Evolutionary conservation across 30 jellyfish, hydroid and myxozoan genomes (phyloP).

Genomic region (Cassiopea xamachana): DNA sequence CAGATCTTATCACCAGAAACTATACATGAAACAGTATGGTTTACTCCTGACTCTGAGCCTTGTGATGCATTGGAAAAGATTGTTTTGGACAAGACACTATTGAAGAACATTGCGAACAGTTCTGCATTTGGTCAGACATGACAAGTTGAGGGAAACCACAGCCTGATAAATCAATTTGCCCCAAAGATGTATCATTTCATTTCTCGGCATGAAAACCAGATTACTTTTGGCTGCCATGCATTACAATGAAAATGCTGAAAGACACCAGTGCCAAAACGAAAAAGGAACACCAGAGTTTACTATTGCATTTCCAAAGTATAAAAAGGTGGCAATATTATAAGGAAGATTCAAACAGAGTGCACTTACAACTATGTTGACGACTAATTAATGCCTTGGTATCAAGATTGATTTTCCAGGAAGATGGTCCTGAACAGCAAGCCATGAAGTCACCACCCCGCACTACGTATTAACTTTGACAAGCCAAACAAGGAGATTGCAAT

Average conservation of each 20-base stretch:
- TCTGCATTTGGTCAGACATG: constrained; percentile 58
- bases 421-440: constrained; percentile 41
- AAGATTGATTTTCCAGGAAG: constrained; percentile 34
- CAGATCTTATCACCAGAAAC: constrained; percentile 43
- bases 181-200: constrained; percentile 54
- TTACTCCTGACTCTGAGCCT: constrained; percentile 60
- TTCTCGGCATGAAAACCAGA: constrained; percentile 40
- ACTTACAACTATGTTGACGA: constrained; percentile 59
- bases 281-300: constrained; percentile 26
- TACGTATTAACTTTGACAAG: constrained; percentile 38
- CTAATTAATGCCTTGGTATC: constrained; percentile 46
- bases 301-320: constrained; percentile 44
- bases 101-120: constrained; percentile 54
- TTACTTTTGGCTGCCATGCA: constrained; percentile 41
- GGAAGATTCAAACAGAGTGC: constrained; percentile 48
- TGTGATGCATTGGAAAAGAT: constrained; percentile 59
- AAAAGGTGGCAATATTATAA: constrained; percentile 50
- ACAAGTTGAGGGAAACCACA: constrained; percentile 54
- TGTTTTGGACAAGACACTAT: constrained; percentile 36
- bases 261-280: constrained; percentile 43
- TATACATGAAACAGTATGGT: constrained; percentile 56
- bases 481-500: constrained; percentile 49
- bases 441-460: constrained; percentile 42
- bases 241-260: constrained; percentile 41
- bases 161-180: constrained; percentile 48